Evolutionary conservation across 2,113 vertebrate species (phyloP).

Genomic region (Oostethus manadensis): DNA sequence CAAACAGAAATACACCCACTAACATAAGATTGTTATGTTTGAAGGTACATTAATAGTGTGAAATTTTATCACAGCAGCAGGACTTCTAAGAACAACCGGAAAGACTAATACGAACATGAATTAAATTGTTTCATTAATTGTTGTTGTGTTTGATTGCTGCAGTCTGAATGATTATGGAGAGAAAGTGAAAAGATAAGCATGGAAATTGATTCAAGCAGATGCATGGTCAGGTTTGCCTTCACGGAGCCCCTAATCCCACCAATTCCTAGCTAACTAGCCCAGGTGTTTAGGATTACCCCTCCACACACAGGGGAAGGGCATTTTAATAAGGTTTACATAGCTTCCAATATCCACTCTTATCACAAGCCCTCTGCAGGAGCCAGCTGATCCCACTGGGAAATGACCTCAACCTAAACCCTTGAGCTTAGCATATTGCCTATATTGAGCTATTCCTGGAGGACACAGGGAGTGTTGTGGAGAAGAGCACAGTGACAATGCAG

Average conservation of each 20-base stretch:
- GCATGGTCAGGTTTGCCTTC: conserved; percentile 45
- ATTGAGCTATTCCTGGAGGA: conserved; percentile 38
- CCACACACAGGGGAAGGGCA: conserved; percentile 47
- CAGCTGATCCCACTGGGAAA: conserved; percentile 53
- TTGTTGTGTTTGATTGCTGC: conserved; percentile 8
- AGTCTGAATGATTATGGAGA: conserved; percentile 13
- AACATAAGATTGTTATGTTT: not conserved
- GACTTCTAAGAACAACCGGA: conserved; percentile 1
- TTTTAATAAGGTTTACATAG: conserved; percentile 68
- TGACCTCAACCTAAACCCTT: conserved; percentile 56
- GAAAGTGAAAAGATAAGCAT: conserved; percentile 30
- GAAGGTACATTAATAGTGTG: not conserved
- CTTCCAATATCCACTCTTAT: conserved; percentile 63
- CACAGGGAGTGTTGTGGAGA: conserved; percentile 17
- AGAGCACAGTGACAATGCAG: conserved; percentile 15
- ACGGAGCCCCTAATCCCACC: conserved; percentile 53
- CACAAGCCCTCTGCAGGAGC: conserved; percentile 54
- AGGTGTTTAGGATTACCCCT: conserved; percentile 71
- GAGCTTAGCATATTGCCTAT: conserved; percentile 42
- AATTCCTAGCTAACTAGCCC: conserved; percentile 64
- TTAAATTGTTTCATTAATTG: conserved; percentile 14
- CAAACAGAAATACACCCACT: not conserved
- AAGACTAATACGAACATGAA: conserved; percentile 3
- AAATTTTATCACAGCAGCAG: not conserved
- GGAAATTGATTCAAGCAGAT: conserved; percentile 46